Evolutionary conservation across 2,113 vertebrate species (phyloP).

Genomic region (Phyllostomus hastatus): DNA sequence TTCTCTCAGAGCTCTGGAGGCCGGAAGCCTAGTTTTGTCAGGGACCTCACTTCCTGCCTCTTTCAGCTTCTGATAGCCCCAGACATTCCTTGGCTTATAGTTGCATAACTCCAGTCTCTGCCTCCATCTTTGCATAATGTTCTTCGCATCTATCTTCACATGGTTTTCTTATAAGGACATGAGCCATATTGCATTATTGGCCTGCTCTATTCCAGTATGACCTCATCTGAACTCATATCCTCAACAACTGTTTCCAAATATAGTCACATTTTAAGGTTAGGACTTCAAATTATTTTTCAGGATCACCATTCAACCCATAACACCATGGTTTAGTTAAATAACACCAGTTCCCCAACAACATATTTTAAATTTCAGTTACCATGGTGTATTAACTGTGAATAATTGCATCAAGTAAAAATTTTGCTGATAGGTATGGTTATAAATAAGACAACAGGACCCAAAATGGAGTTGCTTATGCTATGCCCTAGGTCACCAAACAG

Average conservation of each 20-base stretch:
- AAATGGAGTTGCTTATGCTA: not conserved
- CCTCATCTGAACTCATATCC: not conserved
- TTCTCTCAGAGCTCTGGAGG: no score
- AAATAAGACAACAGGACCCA: not conserved
- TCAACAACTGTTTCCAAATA: not conserved
- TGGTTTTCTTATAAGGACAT: not conserved
- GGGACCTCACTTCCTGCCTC: no score
- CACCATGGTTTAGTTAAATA: not conserved
- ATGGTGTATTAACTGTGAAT: not conserved
- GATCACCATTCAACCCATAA: not conserved
- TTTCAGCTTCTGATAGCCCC: no score
- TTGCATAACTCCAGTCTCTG: not conserved
- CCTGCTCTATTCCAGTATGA: not conserved
- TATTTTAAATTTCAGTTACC: not conserved
- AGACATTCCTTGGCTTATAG: no score
- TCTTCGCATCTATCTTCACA: not conserved
- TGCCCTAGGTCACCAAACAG: not conserved
- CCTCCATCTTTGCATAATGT: not conserved
- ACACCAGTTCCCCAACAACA: not conserved
- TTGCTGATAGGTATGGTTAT: not conserved
- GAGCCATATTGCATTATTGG: not conserved
- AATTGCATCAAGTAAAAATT: not conserved
- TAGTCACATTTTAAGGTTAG: not conserved
- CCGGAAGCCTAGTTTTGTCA: no score
- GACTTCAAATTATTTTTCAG: not conserved